Evolutionary conservation across 2,888 invertebrate genomes (phyloP), one percentile per base, ranked within the genome.

Genomic region (Cephus sareptanus): DNA sequence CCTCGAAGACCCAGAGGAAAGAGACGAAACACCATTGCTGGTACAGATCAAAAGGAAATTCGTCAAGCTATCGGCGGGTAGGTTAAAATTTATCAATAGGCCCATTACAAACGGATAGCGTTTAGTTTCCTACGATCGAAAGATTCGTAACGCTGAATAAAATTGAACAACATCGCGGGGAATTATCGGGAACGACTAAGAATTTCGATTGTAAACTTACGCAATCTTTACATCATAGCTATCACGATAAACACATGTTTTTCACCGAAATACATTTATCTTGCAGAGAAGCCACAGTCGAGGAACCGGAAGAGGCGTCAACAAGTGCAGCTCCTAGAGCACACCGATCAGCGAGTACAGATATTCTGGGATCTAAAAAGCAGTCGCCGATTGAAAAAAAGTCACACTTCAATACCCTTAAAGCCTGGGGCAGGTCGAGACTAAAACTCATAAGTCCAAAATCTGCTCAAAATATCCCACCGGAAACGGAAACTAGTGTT

Each of bases 21-120:
- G 93, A 94, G 97, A 93, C 94, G 97, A 91, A 98, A 97, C 92
- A 98, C 97, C 88, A 95, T 98, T 91, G 96, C 97, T 87, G 97
- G 97, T 92, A 97, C 96, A 88, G 97, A 97, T 93, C 96, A 96
- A 91, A 96, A 96, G 93, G 97, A 97, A 93, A 96, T 97, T 92
- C 94, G 95, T 92, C 95, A 96, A 92, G 97, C 96, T 89, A 94
- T 96, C 89, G 95, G 95, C 93, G 96, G 96, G 97, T 96, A 94
- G 94, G 96, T 94, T 92, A 92, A 92, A 92, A 40, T 40, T 40
- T 0, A 9, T 23, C 40, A 40, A 40, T 40, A 6, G 9, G 0
- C 4, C 9, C 40, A 1, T 40, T 40, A 23, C 40, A 23, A 23
- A 9, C 2, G 6, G 23, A 40, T 23, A 23, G 4, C 4, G 6